These are phyloP conservation scores for Semaprochilodus insignis DNA, from an alignment of 2,797 vertebrate species.

Conservation along the genomic window DNA sequence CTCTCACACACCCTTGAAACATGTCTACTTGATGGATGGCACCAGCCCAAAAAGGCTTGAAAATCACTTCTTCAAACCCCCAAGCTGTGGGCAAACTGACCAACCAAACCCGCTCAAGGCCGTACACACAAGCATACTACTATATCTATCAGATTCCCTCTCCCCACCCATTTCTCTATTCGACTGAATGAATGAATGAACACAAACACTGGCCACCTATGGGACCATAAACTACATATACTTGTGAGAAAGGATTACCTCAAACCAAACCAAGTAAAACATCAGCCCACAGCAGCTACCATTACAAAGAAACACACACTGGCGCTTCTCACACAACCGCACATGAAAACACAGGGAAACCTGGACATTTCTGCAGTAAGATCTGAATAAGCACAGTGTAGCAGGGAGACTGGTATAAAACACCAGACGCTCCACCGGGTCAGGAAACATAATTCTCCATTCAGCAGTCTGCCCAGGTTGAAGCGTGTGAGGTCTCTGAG, in stretches of 20 bases:
- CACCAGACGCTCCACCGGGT: conserved; percentile 67
- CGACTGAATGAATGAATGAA: conserved; percentile 1
- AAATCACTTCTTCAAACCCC: background rate
- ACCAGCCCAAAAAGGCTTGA: background rate
- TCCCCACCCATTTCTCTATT: conserved; percentile 17
- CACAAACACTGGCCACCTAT: conserved; percentile 32
- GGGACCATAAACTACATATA: conserved; percentile 27
- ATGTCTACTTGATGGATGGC: conserved; percentile 3
- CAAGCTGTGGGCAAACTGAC: background rate
- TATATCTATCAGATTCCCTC: background rate
- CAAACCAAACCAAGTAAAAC: conserved; percentile 50
- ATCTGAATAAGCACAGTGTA: conserved; percentile 65
- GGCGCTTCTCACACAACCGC: conserved; percentile 44
- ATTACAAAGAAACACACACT: conserved; percentile 49
- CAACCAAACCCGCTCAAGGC: background rate
- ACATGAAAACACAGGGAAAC: conserved; percentile 40
- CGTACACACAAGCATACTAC: background rate
- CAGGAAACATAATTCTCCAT: conserved; percentile 71
- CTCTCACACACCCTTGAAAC: background rate
- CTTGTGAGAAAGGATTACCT: conserved; percentile 41
- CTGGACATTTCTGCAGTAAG: conserved; percentile 48
- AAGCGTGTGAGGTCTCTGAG: conserved; percentile 70
- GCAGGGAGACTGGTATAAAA: conserved; percentile 65
- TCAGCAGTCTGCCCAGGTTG: conserved; percentile 66
- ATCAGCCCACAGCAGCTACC: conserved; percentile 33